Conservation (phyloP, 2,797 vertebrate species). For the Poecile montanus region DNA sequence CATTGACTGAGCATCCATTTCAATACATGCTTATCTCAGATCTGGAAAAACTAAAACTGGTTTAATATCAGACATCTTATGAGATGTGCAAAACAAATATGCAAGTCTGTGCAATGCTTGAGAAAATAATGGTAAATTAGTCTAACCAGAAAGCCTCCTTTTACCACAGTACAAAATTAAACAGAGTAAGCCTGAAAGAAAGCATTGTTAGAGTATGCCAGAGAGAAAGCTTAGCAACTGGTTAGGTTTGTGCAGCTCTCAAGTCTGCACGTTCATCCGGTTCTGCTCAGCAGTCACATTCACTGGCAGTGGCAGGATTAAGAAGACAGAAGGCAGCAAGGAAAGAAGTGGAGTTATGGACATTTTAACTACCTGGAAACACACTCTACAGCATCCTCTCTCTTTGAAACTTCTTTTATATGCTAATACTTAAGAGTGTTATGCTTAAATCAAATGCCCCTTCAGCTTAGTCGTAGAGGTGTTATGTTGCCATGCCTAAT, state of each 20-base stretch:
- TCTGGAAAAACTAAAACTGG: background rate
- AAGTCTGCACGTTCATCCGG: background rate
- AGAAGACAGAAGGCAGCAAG: background rate
- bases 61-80: background rate
- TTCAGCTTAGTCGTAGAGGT: background rate
- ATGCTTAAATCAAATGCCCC: background rate
- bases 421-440: background rate
- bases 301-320: background rate
- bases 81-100: background rate
- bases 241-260: background rate
- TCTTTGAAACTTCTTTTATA: background rate
- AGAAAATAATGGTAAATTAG: background rate
- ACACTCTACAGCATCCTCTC: background rate
- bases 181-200: background rate
- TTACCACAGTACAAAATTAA: background rate
- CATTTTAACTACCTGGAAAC: background rate
- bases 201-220: background rate
- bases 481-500: background rate
- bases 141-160: background rate
- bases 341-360: background rate
- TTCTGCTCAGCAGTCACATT: rapidly evolving
- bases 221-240: background rate
- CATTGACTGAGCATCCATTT: background rate
- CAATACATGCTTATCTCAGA: background rate
- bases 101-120: background rate